Evolutionary conservation across 2,888 invertebrate species (phyloP).

Genomic region (Nasonia oneida): DNA sequence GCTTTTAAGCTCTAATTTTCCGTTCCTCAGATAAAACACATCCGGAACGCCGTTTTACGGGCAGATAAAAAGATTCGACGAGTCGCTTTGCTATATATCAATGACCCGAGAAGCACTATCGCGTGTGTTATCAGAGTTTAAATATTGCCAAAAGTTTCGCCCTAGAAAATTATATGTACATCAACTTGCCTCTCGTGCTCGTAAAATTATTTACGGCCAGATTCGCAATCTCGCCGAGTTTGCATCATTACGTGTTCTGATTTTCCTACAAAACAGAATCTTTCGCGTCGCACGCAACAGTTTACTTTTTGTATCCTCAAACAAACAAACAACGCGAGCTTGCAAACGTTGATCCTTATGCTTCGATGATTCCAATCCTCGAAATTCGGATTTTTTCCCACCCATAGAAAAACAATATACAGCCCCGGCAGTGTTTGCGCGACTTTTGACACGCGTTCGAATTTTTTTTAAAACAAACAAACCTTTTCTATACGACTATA

Average conservation of each 20-base stretch:
- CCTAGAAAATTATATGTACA: not conserved
- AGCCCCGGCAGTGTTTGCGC: too few relatives aligned
- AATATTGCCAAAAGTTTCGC: conserved; percentile 1
- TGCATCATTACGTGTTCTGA: too few relatives aligned
- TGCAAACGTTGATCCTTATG: too few relatives aligned
- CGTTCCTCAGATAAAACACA: conserved; percentile 22
- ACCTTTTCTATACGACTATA: not conserved
- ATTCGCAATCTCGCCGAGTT: not conserved
- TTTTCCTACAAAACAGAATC: not conserved
- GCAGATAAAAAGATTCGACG: conserved; percentile 25
- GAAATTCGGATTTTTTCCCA: too few relatives aligned
- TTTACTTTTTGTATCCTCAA: too few relatives aligned
- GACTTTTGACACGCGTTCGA: too few relatives aligned
- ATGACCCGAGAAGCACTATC: conserved; percentile 1
- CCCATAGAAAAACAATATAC: too few relatives aligned
- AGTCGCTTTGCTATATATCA: not conserved
- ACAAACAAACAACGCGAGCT: too few relatives aligned
- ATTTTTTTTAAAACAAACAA: too few relatives aligned
- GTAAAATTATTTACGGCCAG: not conserved
- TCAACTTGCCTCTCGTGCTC: not conserved
- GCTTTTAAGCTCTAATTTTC: conserved; percentile 27
- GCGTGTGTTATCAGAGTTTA: conserved; percentile 7
- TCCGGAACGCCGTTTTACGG: conserved; percentile 10
- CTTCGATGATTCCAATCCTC: too few relatives aligned
- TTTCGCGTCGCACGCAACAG: too few relatives aligned